Conservation (phyloP, 2,888 invertebrate species). For the Caprella mutica region DNA sequence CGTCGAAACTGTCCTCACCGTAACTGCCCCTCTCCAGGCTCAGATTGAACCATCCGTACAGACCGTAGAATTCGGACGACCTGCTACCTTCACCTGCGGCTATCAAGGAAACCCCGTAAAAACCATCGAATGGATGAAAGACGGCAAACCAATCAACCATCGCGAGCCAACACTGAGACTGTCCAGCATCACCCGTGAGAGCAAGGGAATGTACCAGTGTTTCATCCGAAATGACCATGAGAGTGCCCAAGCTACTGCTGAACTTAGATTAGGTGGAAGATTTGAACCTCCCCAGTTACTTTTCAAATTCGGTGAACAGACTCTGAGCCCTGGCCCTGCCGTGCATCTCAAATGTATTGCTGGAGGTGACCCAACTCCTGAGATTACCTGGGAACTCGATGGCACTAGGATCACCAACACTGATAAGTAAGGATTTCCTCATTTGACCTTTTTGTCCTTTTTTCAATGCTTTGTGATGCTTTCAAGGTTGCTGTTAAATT, state of each 20-base stretch:
- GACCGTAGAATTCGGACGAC: slow-evolving; percentile 84
- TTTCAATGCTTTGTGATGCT: too few species aligned
- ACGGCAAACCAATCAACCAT: slow-evolving; percentile 64
- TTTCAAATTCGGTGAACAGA: slow-evolving; percentile 76
- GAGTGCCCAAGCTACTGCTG: slow-evolving; percentile 82
- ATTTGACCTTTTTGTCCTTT: too few species aligned
- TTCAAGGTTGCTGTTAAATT: too few species aligned
- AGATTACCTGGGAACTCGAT: slow-evolving; percentile 85
- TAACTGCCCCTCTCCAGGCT: slow-evolving; percentile 66
- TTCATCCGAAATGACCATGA: slow-evolving; percentile 86
- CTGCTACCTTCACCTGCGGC: slow-evolving; percentile 82
- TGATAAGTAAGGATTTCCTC: slow-evolving; percentile 52
- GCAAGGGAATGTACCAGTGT: slow-evolving; percentile 95
- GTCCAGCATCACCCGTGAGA: slow-evolving; percentile 82
- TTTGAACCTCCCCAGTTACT: slow-evolving; percentile 82
- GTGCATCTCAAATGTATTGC: slow-evolving; percentile 84
- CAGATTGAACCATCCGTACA: slow-evolving; percentile 81
- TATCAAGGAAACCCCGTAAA: slow-evolving; percentile 66
- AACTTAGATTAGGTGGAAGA: slow-evolving; percentile 82
- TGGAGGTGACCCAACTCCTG: slow-evolving; percentile 87
- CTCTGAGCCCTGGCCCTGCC: slow-evolving; percentile 76
- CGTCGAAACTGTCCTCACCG: slow-evolving; percentile 67
- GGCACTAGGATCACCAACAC: slow-evolving; percentile 66
- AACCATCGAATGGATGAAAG: slow-evolving; percentile 82
- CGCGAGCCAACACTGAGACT: too few species aligned